Evolutionary conservation across 2,888 invertebrate genomes (phyloP).

Genomic region (Spisula subtruncata): DNA sequence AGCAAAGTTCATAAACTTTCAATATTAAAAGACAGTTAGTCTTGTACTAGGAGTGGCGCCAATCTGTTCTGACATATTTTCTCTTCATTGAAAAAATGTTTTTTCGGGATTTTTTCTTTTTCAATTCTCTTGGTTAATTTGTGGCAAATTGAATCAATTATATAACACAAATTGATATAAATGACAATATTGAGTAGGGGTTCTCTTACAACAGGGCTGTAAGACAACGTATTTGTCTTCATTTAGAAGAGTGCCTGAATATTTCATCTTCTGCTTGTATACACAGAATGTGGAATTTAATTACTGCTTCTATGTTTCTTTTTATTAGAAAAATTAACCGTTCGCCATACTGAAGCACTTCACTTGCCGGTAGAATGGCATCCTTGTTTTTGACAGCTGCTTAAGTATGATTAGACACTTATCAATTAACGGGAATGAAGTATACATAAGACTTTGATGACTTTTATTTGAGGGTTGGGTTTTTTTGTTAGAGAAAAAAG

Average conservation of each 20-base stretch:
- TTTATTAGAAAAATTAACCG: not conserved
- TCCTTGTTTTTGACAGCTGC: constrained; percentile 23
- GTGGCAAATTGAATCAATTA: constrained; percentile 30
- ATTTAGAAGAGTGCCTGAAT: constrained; percentile 1
- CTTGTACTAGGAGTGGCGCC: no score
- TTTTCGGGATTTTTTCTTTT: not conserved
- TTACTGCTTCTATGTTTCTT: constrained; percentile 2
- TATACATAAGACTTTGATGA: not conserved
- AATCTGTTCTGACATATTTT: not conserved
- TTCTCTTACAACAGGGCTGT: not conserved
- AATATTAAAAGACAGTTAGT: no score
- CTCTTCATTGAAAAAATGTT: not conserved
- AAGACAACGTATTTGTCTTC: constrained; percentile 15
- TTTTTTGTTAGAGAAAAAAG: not conserved
- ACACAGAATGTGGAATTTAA: not conserved
- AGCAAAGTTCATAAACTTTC: no score
- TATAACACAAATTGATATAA: constrained; percentile 43
- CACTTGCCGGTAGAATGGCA: not conserved
- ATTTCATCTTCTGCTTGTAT: not conserved
- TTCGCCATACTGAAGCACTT: not conserved
- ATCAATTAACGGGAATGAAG: not conserved
- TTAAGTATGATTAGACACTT: not conserved
- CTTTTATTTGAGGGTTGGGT: not conserved
- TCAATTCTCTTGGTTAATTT: constrained; percentile 10
- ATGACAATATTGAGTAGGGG: constrained; percentile 29